phyloP scores from a whole-genome alignment of 1,140 invertebrate genomes.

The Ephestia elutella region DNA sequence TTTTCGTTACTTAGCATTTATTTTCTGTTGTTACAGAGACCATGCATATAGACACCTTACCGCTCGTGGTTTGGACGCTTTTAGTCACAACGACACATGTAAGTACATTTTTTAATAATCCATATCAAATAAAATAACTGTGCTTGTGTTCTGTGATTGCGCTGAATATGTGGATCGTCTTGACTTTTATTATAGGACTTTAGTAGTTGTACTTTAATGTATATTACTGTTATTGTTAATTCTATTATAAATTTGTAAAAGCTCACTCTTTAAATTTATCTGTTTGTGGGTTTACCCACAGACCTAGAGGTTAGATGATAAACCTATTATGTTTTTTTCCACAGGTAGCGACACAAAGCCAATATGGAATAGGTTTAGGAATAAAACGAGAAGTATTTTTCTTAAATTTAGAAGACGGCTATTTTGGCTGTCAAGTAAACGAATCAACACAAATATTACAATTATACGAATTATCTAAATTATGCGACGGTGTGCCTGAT shows the following conservation, averaged over 20 bases:
- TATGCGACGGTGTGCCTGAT: conserved; percentile 92
- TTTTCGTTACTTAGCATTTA: not conserved
- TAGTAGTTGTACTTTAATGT: too few species aligned
- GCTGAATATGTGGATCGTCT: too few species aligned
- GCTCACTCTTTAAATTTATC: too few species aligned
- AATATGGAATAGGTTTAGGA: conserved; percentile 84
- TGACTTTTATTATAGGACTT: too few species aligned
- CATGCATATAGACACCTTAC: conserved; percentile 70
- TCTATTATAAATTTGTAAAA: too few species aligned
- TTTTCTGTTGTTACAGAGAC: conserved; percentile 62
- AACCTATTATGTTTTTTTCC: conserved; percentile 39
- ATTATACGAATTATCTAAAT: conserved; percentile 94
- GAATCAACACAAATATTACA: conserved; percentile 95
- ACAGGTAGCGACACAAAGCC: conserved; percentile 84
- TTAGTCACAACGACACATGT: conserved; percentile 71
- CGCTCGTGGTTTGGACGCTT: conserved; percentile 70
- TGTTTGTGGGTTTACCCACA: too few species aligned
- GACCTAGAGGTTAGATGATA: too few species aligned
- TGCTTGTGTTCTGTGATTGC: too few species aligned
- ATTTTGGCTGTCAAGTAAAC: conserved; percentile 98
- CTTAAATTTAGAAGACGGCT: conserved; percentile 96
- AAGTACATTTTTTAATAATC: conserved; percentile 50
- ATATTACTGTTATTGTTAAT: too few species aligned
- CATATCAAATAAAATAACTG: too few species aligned
- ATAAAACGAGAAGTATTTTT: conserved; percentile 94